A percentile compares a stretch with the other conserved stretches of the same genome.
Evolutionary conservation across 2,797 vertebrate species (phyloP).

Genomic region (Paramormyrops hopkinsi): DNA sequence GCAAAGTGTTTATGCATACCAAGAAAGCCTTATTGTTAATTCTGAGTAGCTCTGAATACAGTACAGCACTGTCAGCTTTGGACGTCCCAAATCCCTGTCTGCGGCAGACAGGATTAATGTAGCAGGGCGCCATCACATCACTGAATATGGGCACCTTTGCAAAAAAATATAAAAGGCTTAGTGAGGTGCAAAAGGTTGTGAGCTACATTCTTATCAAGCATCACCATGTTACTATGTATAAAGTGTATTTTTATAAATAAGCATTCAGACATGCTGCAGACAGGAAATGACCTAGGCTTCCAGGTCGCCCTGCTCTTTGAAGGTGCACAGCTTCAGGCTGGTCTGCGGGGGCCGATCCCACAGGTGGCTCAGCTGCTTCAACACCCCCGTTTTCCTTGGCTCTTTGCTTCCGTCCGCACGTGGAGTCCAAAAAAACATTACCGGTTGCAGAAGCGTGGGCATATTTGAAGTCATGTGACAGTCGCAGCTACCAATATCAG

Average conservation of each 20-base stretch:
- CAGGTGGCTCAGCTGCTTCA: background rate
- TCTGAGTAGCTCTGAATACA: background rate
- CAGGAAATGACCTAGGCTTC: background rate
- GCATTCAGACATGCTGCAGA: background rate
- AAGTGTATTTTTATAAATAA: slow-evolving; percentile 1
- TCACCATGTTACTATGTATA: background rate
- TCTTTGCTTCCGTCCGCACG: background rate
- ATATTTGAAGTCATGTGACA: background rate
- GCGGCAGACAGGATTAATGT: background rate
- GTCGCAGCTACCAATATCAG: background rate
- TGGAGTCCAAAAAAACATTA: background rate
- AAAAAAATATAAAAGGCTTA: background rate
- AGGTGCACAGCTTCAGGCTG: background rate
- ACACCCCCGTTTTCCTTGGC: background rate
- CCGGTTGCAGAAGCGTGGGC: background rate
- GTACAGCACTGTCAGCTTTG: background rate
- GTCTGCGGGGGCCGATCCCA: background rate
- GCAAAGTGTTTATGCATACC: background rate
- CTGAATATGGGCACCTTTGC: background rate
- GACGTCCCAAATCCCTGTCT: background rate
- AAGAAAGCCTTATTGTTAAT: background rate
- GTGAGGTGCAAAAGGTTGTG: background rate
- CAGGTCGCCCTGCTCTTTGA: background rate
- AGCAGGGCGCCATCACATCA: background rate
- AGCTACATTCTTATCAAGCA: background rate